phyloP scores from a whole-genome alignment of 1,140 invertebrate genomes.

The Drosophila oshimai region DNA sequence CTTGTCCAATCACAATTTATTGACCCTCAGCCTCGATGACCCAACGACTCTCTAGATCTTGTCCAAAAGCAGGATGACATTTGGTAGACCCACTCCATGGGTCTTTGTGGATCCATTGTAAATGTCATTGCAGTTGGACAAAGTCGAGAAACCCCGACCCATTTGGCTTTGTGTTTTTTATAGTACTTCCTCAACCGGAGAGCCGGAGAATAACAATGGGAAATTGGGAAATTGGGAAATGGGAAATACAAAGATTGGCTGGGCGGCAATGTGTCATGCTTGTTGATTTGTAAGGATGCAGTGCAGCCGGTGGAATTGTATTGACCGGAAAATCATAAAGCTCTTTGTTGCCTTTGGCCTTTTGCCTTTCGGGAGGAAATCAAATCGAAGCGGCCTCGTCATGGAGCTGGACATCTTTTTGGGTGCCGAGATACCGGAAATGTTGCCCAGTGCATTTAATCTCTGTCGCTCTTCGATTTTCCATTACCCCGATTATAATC shows the following conservation, averaged over 20 bases:
- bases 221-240: no score
- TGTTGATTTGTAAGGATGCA: slow-evolving; percentile 79
- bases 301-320: slow-evolving; percentile 59
- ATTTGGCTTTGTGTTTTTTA: slow-evolving; percentile 38
- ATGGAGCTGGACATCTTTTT: slow-evolving; percentile 43
- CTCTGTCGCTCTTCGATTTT: slow-evolving; percentile 60
- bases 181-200: slow-evolving; percentile 51
- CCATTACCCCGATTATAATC: slow-evolving; percentile 67
- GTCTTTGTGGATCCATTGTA: slow-evolving; percentile 34
- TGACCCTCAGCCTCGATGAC: slow-evolving; percentile 29
- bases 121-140: slow-evolving; percentile 30
- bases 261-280: slow-evolving; percentile 70
- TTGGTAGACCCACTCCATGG: slow-evolving; percentile 17
- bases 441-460: slow-evolving; percentile 65
- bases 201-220: slow-evolving; percentile 16
- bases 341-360: slow-evolving; percentile 71
- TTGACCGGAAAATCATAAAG: slow-evolving; percentile 80
- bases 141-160: neutral
- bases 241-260: no score
- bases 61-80: neutral
- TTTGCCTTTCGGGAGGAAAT: slow-evolving; percentile 65
- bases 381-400: slow-evolving; percentile 47
- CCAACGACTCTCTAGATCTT: slow-evolving; percentile 11
- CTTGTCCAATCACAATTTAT: slow-evolving; percentile 42
- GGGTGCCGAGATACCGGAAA: slow-evolving; percentile 47